Evolutionary conservation across 2,113 vertebrate species (phyloP).

Genomic region (Cervus canadensis): DNA sequence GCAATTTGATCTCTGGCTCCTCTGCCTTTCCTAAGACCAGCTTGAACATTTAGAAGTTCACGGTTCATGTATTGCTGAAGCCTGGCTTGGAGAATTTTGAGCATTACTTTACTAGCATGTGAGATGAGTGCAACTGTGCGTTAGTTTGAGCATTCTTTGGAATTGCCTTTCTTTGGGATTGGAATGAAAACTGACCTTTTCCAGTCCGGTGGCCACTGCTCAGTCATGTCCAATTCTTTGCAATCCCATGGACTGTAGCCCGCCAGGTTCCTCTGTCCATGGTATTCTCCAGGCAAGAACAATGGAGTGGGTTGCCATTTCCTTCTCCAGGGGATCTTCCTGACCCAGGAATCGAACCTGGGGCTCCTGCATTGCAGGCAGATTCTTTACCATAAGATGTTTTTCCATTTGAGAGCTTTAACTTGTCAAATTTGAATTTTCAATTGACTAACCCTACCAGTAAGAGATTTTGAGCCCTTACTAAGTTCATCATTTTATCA

Average conservation of each 20-base stretch:
- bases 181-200: too few species aligned
- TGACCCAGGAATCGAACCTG: rapidly evolving
- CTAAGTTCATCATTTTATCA: not conserved
- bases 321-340: not conserved
- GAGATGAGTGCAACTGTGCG: too few species aligned
- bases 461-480: not conserved
- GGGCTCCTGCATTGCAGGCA: not conserved
- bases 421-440: not conserved
- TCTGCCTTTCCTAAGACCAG: too few species aligned
- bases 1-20: too few species aligned
- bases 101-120: too few species aligned
- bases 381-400: not conserved
- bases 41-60: too few species aligned
- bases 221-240: not conserved
- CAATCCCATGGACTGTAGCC: not conserved
- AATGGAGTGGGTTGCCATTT: not conserved
- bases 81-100: too few species aligned
- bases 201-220: not conserved
- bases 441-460: not conserved
- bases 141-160: too few species aligned
- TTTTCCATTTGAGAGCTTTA: not conserved
- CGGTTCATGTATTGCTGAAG: too few species aligned
- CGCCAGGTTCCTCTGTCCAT: not conserved
- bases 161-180: too few species aligned
- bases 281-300: not conserved